These are phyloP conservation scores for Patiria pectinifera DNA, from an alignment of 53 echinoderm and acorn worm species.

Conservation along the genomic window DNA sequence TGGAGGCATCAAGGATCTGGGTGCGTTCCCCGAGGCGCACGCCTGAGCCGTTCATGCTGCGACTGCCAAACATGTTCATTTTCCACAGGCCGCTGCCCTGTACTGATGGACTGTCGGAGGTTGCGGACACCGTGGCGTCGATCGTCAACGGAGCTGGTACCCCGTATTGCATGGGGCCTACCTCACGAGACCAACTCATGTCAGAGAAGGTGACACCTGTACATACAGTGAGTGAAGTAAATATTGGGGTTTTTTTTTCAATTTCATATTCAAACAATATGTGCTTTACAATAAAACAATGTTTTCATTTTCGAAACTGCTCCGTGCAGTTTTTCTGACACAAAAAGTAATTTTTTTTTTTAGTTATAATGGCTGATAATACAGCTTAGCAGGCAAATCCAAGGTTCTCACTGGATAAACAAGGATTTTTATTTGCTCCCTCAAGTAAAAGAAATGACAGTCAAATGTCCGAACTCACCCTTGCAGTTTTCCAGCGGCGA, in stretches of 20 bases:
- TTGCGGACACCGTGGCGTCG: conserved; percentile 60
- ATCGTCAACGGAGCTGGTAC: conserved; percentile 70
- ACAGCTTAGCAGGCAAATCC: too few relatives aligned
- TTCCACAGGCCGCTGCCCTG: conserved; percentile 85
- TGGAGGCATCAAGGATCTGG: conserved; percentile 71
- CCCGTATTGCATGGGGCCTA: conserved; percentile 71
- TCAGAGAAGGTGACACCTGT: conserved; percentile 64
- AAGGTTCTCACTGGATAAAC: too few relatives aligned
- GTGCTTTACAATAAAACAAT: too few relatives aligned
- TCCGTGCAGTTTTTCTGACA: too few relatives aligned
- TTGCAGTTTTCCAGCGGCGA: conserved; percentile 47
- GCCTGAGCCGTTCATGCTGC: conserved; percentile 70
- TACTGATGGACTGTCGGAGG: conserved; percentile 63
- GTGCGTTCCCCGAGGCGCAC: conserved; percentile 61
- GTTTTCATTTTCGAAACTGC: not conserved
- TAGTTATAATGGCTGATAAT: too few relatives aligned
- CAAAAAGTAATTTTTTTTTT: too few relatives aligned
- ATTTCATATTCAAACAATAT: too few relatives aligned
- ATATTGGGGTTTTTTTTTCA: not conserved
- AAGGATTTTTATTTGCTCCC: too few relatives aligned
- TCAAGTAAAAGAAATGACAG: not conserved
- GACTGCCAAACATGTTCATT: conserved; percentile 89
- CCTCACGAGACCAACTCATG: conserved; percentile 71
- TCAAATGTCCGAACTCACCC: conserved; percentile 10
- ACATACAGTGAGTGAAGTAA: not conserved